Conservation (phyloP, 2,888 invertebrate species). For the Scrobipalpa atriplicella region DNA sequence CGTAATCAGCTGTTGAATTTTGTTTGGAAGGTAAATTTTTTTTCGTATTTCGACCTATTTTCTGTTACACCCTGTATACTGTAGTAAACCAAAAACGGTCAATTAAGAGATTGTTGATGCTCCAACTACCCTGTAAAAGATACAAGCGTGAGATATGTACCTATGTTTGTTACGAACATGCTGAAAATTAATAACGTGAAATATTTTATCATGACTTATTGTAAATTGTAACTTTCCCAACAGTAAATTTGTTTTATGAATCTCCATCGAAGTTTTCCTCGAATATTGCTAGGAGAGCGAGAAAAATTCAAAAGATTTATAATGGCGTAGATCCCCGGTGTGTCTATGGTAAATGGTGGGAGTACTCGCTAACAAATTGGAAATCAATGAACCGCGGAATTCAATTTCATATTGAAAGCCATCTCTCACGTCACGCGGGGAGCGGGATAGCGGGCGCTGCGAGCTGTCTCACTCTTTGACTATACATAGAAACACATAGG, state of each 20-base stretch:
- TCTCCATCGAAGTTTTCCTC: conserved; percentile 33
- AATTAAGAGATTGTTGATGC: too few relatives aligned
- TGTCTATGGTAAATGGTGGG: conserved; percentile 75
- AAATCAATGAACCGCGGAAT: conserved; percentile 86
- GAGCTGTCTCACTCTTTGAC: conserved; percentile 69
- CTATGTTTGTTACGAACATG: too few relatives aligned
- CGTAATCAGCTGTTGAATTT: too few relatives aligned
- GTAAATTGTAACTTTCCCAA: neutral
- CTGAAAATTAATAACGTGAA: too few relatives aligned
- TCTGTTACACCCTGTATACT: too few relatives aligned
- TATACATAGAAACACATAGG: conserved; percentile 45
- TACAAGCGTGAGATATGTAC: too few relatives aligned
- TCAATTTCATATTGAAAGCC: conserved; percentile 86
- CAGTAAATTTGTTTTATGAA: conserved; percentile 26
- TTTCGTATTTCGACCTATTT: too few relatives aligned
- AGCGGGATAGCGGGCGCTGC: conserved; percentile 45
- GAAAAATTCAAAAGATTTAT: conserved; percentile 64
- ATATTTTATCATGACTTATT: too few relatives aligned
- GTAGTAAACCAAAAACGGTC: too few relatives aligned
- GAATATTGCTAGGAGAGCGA: conserved; percentile 32
- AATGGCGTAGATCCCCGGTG: conserved; percentile 62
- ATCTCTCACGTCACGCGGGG: conserved; percentile 76
- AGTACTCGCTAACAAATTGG: conserved; percentile 81
- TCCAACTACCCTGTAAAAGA: neutral
- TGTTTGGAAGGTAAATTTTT: too few relatives aligned